Conservation (phyloP, 2,113 vertebrate genomes). For the Oenanthe oenanthe region DNA sequence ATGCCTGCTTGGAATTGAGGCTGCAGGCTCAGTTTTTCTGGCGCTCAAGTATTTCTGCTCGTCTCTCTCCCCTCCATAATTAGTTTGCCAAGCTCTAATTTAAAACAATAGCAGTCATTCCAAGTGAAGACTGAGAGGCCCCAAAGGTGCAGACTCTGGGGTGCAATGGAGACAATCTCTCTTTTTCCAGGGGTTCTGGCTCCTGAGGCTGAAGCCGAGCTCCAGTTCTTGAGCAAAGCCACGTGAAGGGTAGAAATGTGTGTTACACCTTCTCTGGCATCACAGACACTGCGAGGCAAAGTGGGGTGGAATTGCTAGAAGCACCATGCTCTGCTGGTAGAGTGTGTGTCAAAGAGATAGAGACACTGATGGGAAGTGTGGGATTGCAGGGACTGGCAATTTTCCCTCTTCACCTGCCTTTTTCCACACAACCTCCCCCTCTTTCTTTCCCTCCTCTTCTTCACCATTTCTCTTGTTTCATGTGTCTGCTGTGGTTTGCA, state of each 20-base stretch:
- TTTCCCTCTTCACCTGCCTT: neutral
- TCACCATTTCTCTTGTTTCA: neutral
- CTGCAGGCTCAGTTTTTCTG: neutral
- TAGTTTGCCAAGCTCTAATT: neutral
- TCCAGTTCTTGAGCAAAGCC: neutral
- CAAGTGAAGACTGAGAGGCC: neutral
- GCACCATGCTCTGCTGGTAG: neutral
- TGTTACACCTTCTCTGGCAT: neutral
- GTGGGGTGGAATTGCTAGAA: neutral
- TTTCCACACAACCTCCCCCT: accelerated
- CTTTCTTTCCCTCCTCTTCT: neutral
- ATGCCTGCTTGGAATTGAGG: neutral
- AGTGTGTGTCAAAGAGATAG: neutral
- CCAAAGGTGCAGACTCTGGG: neutral
- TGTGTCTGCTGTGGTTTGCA: neutral
- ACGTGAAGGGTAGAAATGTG: neutral
- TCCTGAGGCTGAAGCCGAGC: neutral
- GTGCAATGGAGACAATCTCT: neutral
- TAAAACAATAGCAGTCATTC: neutral
- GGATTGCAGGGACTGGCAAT: neutral
- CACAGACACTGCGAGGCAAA: accelerated
- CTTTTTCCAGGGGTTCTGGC: neutral
- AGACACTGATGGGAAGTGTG: neutral
- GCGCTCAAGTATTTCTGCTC: neutral
- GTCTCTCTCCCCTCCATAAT: neutral